Base-by-base conservation (phyloP, 2,797 vertebrate species). In the Geotrypetes seraphini region DNA sequence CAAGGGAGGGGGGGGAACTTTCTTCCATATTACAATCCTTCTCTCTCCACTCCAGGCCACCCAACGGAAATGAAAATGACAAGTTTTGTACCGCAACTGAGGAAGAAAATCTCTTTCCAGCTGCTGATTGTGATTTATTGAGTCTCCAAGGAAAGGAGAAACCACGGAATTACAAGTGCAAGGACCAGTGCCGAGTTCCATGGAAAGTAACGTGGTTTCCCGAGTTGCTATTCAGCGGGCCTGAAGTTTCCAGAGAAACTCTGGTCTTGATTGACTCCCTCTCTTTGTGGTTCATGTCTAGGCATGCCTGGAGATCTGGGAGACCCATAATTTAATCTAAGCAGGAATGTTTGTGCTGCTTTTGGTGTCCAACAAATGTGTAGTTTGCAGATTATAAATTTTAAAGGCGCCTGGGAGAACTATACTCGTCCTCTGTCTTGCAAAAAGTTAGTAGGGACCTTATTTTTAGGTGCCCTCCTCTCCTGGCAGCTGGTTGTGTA, bases 161-260 rank as follows among this genome's bases (percentile, higher is more conserved):
- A 47, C 1, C 7, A 41, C 10, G 47, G 21, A 43, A 33, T 12
- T 3, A 10, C 24, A 28, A 50, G 23, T 21, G 33, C 33, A 19
- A 43, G 50, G 21, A 28, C 19, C 42, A 25, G 22, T 21, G 6
- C 12, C 29, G 30, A 36, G 23, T 15, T 20, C 23, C 28, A 5
- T 5, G 42, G 50, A 46, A 40, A 19, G 22, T 35, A 37, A 59
- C 54, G 40, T 63, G 53, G 54, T 60, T n/a, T 49, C 54, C 39
- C 31, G 34, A 31, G 47, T 49, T 45, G 47, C 43, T 64, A 57
- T 35, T 16, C 52, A 13, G 38, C 33, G 53, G 69, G 53, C 60
- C 53, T 32, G 25, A 49, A 66, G 83, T 82, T 82, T 50, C 82
- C 76, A 81, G 43, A 82, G 78, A 75, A 71, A 82, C 70, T 57